These are phyloP conservation scores for Steinernema hermaphroditum DNA, from an alignment of 2,888 invertebrate species.

Conservation along the genomic window DNA sequence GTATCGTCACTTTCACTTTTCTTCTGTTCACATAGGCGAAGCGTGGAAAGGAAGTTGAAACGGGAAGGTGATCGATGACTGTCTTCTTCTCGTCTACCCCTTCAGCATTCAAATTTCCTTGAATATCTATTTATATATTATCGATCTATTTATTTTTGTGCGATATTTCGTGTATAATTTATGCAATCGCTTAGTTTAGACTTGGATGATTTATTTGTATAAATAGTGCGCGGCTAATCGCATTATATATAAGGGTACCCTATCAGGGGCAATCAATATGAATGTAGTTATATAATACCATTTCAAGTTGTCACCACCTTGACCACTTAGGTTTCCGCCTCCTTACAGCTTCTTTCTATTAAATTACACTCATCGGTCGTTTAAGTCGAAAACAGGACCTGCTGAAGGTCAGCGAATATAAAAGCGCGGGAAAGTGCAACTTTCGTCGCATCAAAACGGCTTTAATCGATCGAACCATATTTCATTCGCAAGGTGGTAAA, in stretches of 20 bases:
- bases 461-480: constrained; percentile 8
- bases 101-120: background rate
- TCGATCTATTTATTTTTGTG: no score
- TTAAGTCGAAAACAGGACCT: constrained; percentile 15
- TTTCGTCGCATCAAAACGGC: constrained; percentile 2
- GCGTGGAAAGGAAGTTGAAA: background rate
- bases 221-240: no score
- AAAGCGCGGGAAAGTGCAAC: constrained; percentile 31
- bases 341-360: constrained; percentile 1
- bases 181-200: no score
- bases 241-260: no score
- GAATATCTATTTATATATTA: no score
- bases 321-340: background rate
- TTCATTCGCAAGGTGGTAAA: background rate
- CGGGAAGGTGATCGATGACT: background rate
- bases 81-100: background rate
- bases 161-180: no score
- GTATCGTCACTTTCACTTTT: constrained; percentile 8
- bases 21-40: background rate
- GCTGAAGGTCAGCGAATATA: constrained; percentile 27
- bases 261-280: no score
- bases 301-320: no score
- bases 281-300: no score
- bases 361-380: background rate
- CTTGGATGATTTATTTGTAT: no score